Conservation (phyloP, 2,888 invertebrate species). For the Leptarthrus brevirostris region DNA sequence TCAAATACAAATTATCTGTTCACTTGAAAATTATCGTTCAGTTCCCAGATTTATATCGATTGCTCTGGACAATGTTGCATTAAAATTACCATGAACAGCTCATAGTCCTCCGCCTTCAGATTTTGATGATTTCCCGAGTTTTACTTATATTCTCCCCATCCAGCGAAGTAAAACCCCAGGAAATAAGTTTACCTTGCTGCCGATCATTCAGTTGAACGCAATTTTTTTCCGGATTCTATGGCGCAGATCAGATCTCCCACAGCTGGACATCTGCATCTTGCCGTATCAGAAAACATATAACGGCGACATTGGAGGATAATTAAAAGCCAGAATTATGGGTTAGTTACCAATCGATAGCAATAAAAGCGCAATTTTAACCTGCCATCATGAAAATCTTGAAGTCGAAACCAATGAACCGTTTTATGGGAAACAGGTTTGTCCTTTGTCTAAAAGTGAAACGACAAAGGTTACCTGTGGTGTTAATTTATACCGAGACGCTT, state of each 20-base stretch:
- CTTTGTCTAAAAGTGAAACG: conserved; percentile 20
- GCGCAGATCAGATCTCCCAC: neutral
- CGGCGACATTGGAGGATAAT: conserved; percentile 23
- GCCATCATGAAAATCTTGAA: neutral
- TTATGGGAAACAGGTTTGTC: conserved; percentile 22
- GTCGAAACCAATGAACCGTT: conserved; percentile 14
- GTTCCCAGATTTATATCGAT: conserved; percentile 19
- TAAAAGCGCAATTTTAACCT: conserved; percentile 19
- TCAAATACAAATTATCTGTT: conserved; percentile 17
- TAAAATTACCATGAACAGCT: no score
- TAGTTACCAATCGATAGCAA: neutral
- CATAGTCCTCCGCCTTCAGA: conserved; percentile 33
- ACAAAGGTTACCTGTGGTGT: conserved; percentile 11
- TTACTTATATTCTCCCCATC: neutral
- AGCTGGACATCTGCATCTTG: conserved; percentile 29
- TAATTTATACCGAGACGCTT: neutral
- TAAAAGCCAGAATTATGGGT: conserved; percentile 7
- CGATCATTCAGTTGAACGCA: neutral
- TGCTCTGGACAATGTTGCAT: conserved; percentile 16
- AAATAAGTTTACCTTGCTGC: neutral
- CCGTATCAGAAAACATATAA: neutral
- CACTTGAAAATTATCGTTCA: neutral
- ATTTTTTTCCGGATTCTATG: conserved; percentile 3
- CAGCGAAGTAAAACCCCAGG: neutral
- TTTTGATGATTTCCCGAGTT: neutral